These are phyloP conservation scores for Turritopsis dohrnii DNA, from an alignment of 30 jellyfish, hydroid and myxozoan species.

Conservation along the genomic window DNA sequence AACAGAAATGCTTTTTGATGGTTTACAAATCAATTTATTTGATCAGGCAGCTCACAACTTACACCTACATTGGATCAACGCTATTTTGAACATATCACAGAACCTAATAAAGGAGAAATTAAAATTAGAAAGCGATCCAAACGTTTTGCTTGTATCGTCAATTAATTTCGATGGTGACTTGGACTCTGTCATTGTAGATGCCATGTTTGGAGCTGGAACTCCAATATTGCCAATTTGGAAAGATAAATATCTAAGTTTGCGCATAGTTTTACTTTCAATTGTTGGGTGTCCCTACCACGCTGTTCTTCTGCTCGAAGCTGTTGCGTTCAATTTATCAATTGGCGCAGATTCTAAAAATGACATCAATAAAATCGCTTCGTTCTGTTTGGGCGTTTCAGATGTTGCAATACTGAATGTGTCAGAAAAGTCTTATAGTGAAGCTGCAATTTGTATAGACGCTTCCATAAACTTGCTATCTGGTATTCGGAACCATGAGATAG, in stretches of 20 bases:
- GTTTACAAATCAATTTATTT: background rate
- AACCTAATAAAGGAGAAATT: background rate
- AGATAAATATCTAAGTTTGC: background rate
- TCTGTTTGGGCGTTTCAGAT: background rate
- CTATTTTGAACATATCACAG: background rate
- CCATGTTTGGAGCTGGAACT: background rate
- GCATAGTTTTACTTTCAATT: background rate
- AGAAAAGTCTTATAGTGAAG: background rate
- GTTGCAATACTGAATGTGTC: background rate
- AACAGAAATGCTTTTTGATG: background rate
- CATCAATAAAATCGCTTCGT: background rate
- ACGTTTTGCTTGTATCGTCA: background rate
- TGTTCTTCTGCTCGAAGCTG: background rate
- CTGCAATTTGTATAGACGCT: background rate
- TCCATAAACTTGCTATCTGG: background rate
- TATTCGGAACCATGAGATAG: background rate
- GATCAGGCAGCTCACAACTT: background rate
- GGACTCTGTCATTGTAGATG: background rate
- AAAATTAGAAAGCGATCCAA: background rate
- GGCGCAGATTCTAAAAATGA: background rate
- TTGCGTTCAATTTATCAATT: background rate
- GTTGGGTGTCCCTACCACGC: background rate
- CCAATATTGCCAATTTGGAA: background rate
- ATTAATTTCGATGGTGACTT: background rate
- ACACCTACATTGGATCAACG: background rate